These are phyloP conservation scores for Bujurquina vittata DNA, from an alignment of 2,113 vertebrate species.

Conservation along the genomic window DNA sequence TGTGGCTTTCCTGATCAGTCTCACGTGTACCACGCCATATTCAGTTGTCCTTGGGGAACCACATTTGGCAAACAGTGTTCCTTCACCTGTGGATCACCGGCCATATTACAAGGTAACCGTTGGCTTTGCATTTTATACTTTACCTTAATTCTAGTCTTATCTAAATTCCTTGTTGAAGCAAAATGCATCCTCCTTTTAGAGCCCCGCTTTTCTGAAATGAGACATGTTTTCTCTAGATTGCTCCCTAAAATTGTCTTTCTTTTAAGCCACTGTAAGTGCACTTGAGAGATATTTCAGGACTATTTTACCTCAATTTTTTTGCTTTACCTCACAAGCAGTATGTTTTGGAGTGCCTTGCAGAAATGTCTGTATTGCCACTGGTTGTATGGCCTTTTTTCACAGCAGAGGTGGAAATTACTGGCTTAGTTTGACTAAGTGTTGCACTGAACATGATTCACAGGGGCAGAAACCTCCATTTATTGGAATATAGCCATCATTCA, in stretches of 20 bases:
- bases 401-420: background rate
- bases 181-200: too few species aligned
- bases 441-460: too few species aligned
- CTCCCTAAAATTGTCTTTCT: too few species aligned
- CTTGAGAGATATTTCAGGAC: too few species aligned
- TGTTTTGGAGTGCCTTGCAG: background rate
- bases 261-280: too few species aligned
- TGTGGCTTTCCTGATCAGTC: constrained; percentile 87
- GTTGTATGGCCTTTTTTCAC: background rate
- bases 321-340: background rate
- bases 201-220: too few species aligned
- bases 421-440: background rate
- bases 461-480: too few species aligned
- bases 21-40: constrained; percentile 87
- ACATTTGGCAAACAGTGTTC: constrained; percentile 87
- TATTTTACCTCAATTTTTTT: background rate
- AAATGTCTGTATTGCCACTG: background rate
- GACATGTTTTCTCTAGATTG: too few species aligned
- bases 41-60: constrained; percentile 89
- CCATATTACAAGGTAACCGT: constrained; percentile 92
- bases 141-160: background rate
- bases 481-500: too few species aligned
- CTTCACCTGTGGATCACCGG: constrained; percentile 91
- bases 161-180: too few species aligned
- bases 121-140: background rate